Conservation (phyloP, 2,797 vertebrate genomes). For the Neosilurus hyrtlii region DNA sequence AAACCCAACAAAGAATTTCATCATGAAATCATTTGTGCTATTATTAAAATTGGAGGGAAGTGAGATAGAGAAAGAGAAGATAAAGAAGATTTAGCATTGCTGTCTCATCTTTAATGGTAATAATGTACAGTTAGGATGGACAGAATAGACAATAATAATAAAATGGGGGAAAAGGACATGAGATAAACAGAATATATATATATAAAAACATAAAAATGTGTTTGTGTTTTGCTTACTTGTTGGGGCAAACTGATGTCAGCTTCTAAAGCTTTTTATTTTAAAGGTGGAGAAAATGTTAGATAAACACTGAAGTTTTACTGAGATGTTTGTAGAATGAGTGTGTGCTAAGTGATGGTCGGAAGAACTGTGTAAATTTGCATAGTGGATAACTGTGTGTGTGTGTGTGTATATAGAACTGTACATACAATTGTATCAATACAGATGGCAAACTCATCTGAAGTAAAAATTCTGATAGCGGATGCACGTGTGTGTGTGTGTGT, state of each 20-base stretch:
- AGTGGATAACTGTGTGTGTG: conserved; percentile 30
- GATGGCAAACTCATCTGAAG: neutral
- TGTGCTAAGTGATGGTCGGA: conserved; percentile 15
- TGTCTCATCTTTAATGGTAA: conserved; percentile 73
- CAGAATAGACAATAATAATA: conserved; percentile 64
- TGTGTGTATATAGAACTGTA: neutral
- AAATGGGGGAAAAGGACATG: conserved; percentile 46
- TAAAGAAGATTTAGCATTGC: conserved; percentile 32
- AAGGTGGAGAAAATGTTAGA: neutral
- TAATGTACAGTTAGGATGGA: conserved; percentile 73
- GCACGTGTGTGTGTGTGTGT: neutral
- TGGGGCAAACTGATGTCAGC: neutral
- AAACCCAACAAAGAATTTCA: no score
- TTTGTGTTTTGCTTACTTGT: neutral
- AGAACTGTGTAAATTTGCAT: conserved; percentile 43
- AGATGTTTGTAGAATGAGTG: neutral
- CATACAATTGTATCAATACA: neutral
- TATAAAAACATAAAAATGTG: conserved; percentile 53
- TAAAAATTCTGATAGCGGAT: neutral
- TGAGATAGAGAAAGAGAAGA: neutral
- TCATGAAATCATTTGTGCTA: no score
- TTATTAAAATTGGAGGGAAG: no score
- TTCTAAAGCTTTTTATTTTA: conserved; percentile 47
- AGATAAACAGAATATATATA: conserved; percentile 64
- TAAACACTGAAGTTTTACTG: neutral